These are phyloP conservation scores for Calliopsis andreniformis DNA, from an alignment of 1,140 invertebrate species.

Conservation along the genomic window DNA sequence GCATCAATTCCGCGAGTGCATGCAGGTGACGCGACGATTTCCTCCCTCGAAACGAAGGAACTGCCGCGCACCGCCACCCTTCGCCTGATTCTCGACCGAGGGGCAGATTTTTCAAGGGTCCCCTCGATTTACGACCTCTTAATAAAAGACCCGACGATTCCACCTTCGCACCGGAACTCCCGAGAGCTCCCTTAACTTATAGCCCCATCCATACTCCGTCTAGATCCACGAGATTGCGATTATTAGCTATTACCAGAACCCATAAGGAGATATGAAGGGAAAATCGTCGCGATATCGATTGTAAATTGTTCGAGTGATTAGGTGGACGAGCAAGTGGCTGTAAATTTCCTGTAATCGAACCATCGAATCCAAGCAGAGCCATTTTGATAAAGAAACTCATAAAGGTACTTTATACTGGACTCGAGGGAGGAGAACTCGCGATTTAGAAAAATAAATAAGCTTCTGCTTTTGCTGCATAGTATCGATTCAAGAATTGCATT, in stretches of 20 bases:
- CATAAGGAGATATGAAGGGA: not conserved
- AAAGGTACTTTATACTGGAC: no score
- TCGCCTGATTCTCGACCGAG: not conserved
- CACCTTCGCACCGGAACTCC: not conserved
- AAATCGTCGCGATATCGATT: not conserved
- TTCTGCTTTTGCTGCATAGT: not conserved
- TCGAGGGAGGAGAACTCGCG: no score
- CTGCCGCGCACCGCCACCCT: no score
- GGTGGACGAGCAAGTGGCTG: no score
- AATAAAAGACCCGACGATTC: slow-evolving; percentile 12
- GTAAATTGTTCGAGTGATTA: not conserved
- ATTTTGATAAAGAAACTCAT: no score
- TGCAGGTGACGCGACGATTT: slow-evolving; percentile 42
- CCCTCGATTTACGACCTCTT: slow-evolving; percentile 20
- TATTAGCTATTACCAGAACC: not conserved
- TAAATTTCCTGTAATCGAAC: no score
- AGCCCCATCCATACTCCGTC: not conserved
- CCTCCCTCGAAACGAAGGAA: not conserved
- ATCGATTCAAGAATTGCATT: slow-evolving; percentile 18
- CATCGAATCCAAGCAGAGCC: no score
- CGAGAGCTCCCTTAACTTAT: not conserved
- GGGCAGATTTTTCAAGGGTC: slow-evolving; percentile 1
- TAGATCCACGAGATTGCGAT: not conserved
- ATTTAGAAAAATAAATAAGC: not conserved
- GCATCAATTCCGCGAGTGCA: slow-evolving; percentile 57